Percentiles rank a stretch among this genome's conserved stretches.
phyloP scores from a whole-genome alignment of 2,888 invertebrate species.

The Maniola hyperantus region DNA sequence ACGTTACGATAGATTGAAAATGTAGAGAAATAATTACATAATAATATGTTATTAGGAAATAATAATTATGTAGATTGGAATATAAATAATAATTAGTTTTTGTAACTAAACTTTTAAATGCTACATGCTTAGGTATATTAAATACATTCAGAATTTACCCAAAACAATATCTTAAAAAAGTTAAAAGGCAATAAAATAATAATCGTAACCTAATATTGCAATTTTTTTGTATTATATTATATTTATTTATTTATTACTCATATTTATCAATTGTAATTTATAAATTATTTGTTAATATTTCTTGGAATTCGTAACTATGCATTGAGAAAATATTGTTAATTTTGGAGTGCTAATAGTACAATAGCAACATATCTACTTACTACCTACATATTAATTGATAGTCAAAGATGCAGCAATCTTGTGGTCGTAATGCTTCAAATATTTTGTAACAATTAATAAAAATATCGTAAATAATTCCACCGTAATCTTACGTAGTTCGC shows the following conservation, averaged over 20 bases:
- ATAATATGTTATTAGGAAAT: not conserved
- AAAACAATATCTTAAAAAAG: too few species aligned
- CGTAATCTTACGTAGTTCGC: constrained; percentile 28
- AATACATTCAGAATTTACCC: too few species aligned
- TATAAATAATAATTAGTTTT: not conserved
- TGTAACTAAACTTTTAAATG: not conserved
- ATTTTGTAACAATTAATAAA: not conserved
- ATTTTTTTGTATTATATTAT: too few species aligned
- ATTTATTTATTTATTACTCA: too few species aligned
- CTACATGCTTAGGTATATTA: not conserved
- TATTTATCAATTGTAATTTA: not conserved
- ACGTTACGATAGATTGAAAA: constrained; percentile 4
- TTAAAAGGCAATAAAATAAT: too few species aligned
- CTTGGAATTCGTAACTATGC: not conserved
- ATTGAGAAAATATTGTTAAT: not conserved
- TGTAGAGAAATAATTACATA: not conserved
- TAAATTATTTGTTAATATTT: not conserved
- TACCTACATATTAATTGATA: not conserved
- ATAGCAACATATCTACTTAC: too few species aligned
- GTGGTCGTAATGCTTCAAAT: not conserved
- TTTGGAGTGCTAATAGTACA: not conserved
- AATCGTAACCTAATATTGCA: too few species aligned
- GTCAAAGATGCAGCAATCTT: not conserved
- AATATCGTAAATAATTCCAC: constrained; percentile 10
- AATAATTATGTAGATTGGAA: not conserved